Evolutionary conservation across 2,888 invertebrate genomes (phyloP).

Genomic region (Ramazzottius varieornatus): DNA sequence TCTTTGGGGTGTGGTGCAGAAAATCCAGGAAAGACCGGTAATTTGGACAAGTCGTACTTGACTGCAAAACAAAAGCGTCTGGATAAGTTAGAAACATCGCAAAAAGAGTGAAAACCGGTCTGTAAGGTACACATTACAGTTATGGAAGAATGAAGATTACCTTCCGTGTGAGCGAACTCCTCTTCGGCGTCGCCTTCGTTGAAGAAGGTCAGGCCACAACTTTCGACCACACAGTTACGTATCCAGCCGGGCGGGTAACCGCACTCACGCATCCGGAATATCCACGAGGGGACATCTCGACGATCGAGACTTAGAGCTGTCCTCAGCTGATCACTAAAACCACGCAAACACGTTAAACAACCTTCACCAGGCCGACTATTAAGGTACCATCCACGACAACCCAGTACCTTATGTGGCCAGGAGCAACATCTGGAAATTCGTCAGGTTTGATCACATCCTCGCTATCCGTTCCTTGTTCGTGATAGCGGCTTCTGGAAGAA

Average conservation of each 20-base stretch:
- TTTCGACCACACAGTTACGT: background rate
- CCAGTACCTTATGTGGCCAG: background rate
- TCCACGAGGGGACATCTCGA: background rate
- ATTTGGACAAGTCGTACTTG: background rate
- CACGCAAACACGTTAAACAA: background rate
- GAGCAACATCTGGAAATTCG: background rate
- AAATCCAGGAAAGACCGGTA: background rate
- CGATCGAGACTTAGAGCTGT: background rate
- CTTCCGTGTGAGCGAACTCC: too few species aligned
- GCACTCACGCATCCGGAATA: background rate
- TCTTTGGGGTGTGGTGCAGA: background rate
- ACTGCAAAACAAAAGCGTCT: background rate
- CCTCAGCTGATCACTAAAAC: background rate
- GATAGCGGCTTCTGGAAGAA: background rate
- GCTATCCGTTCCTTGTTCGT: background rate
- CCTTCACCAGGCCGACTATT: background rate
- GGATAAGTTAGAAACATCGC: background rate
- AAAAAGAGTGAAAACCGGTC: too few species aligned
- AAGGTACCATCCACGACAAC: too few species aligned
- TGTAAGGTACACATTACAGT: too few species aligned
- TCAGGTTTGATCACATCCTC: background rate
- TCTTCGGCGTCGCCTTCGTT: background rate
- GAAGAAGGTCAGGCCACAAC: background rate
- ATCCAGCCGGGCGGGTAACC: background rate
- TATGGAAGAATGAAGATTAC: too few species aligned